Base-by-base conservation (phyloP, 2,888 invertebrate species). In the Plagodis pulveraria region DNA sequence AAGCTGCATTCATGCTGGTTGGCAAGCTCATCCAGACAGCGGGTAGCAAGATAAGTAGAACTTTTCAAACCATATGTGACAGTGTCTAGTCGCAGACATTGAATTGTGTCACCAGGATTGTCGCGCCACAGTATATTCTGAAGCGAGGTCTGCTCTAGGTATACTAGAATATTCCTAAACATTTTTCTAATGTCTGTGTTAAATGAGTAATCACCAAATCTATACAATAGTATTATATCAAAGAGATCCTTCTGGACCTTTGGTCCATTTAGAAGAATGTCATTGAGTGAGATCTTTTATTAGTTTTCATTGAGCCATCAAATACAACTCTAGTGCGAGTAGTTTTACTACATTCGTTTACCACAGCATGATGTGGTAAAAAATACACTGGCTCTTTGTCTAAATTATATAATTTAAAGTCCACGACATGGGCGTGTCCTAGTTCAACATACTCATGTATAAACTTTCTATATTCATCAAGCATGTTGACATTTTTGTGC, bases 241-340 rank as follows among this genome's bases (percentile, higher is more conserved):
- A 68, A 62, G 5, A 68, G 45, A 10, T 65, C 65, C 0, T 41
- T 58, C 44, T 68, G 64, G 2, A 68, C 64, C 38, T 56, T 53
- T 5, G 58, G 62, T 7, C 65, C 65, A 62, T 67, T 67, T 40
- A 67, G 32, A 11, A 62, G 42, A n/a, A 67, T 36, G 41, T 65
- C 56, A 62, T 67, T 67, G 7, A 50, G 50, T 7, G 50, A 50
- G 5, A 50, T 9, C 34, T 50, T 50, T 50, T 50, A 41, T 50
- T 41, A 32, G 49, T 50, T 38, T 50, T 40, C 49, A 50, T 41
- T 41, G 49, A 50, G 8, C 35, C 41, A 41, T 40, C 49, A n/a
- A 50, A 32, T 8, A 50, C 49, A n/a, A 40, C 49, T 12, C 49
- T 35, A 8, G 41, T 41, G 10, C 41, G 10, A 11, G 50, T 42